Evolutionary conservation across 1,140 invertebrate genomes (phyloP).

Genomic region (Stenopsyche tienmushanensis): DNA sequence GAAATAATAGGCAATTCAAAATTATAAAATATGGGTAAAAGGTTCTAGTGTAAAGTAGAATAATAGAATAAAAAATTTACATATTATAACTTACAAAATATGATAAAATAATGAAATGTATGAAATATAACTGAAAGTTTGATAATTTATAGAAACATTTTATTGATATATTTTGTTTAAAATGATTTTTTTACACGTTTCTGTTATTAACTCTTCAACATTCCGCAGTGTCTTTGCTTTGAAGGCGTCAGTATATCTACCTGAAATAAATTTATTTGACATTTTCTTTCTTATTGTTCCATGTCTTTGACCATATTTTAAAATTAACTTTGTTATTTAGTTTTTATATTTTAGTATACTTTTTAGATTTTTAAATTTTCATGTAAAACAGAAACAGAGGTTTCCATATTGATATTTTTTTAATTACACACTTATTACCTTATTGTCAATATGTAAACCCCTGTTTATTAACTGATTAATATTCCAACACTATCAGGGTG

Average conservation of each 20-base stretch:
- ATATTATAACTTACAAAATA: neutral
- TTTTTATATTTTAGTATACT: too few relatives aligned
- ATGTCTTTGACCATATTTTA: too few relatives aligned
- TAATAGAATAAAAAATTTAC: constrained; percentile 21
- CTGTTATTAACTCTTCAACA: neutral
- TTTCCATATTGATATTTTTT: too few relatives aligned
- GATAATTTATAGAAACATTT: too few relatives aligned
- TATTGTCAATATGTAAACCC: too few relatives aligned
- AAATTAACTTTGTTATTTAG: too few relatives aligned
- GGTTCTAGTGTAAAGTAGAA: constrained; percentile 17
- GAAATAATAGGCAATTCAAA: constrained; percentile 26
- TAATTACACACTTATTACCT: neutral
- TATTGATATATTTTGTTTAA: neutral
- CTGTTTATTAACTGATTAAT: neutral
- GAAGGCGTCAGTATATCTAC: too few relatives aligned
- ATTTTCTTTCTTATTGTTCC: too few relatives aligned
- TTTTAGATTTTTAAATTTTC: too few relatives aligned
- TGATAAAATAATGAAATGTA: neutral
- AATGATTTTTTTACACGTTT: neutral
- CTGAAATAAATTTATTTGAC: too few relatives aligned
- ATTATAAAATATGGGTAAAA: constrained; percentile 23
- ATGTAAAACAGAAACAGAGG: too few relatives aligned
- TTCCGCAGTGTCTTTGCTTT: too few relatives aligned
- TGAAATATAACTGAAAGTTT: neutral
- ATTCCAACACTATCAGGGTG: neutral